Evolutionary conservation across 1,140 invertebrate genomes (phyloP).

Genomic region (Bombus waltoni): DNA sequence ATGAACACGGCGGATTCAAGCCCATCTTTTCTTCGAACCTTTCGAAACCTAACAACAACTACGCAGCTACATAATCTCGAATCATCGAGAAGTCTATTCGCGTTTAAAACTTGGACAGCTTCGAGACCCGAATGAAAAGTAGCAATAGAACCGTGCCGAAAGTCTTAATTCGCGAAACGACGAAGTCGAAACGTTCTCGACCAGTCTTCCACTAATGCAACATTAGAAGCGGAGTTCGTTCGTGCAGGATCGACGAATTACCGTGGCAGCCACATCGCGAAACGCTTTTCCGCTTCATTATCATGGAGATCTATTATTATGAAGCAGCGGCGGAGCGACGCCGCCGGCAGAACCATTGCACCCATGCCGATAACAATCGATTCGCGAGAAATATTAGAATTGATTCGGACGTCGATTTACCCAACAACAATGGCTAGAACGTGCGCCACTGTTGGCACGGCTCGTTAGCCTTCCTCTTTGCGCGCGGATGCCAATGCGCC

Average conservation of each 20-base stretch:
- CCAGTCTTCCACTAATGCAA: constrained; percentile 5
- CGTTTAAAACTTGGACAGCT: background rate
- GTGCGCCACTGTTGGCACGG: constrained; percentile 40
- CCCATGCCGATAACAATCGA: constrained; percentile 46
- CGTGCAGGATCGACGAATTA: constrained; percentile 33
- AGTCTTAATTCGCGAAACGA: background rate
- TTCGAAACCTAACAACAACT: no score
- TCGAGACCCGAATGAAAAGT: background rate
- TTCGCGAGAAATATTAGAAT: constrained; percentile 59
- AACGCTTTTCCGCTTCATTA: constrained; percentile 53
- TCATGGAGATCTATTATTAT: constrained; percentile 52
- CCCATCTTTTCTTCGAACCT: no score
- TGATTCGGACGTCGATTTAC: constrained; percentile 56
- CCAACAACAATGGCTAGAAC: constrained; percentile 53
- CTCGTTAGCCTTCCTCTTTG: constrained; percentile 53
- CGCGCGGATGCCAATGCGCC: constrained; percentile 7
- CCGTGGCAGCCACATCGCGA: constrained; percentile 29
- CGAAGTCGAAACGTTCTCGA: background rate
- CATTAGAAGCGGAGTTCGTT: constrained; percentile 5
- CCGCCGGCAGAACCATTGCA: constrained; percentile 1
- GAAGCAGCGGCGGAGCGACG: constrained; percentile 3
- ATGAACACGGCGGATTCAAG: no score
- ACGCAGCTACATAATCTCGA: no score
- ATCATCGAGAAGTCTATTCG: no score
- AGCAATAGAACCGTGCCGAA: background rate